phyloP scores from a whole-genome alignment of 2,113 vertebrate genomes.

The Lepisosteus oculatus region DNA sequence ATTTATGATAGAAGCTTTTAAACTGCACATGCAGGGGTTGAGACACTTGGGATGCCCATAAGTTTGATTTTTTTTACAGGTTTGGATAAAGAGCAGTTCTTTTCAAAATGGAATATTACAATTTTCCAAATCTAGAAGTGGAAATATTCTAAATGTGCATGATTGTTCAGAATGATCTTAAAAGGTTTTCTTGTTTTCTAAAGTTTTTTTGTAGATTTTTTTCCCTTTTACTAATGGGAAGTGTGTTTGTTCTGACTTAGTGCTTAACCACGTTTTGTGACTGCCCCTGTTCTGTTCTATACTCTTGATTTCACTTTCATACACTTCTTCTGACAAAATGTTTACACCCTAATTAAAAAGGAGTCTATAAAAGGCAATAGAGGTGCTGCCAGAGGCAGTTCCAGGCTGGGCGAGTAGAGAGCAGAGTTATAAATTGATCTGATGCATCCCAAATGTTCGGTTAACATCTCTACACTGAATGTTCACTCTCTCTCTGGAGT shows the following conservation, averaged over 20 bases:
- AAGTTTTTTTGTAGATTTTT: no score
- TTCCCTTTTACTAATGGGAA: no score
- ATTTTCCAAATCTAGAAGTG: no score
- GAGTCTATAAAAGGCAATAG: conserved; percentile 72
- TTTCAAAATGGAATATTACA: no score
- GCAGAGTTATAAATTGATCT: conserved; percentile 63
- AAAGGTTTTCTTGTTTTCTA: no score
- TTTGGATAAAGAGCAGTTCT: no score
- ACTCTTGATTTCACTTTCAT: conserved; percentile 38
- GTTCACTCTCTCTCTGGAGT: conserved; percentile 22
- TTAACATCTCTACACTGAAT: conserved; percentile 52
- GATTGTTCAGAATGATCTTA: no score
- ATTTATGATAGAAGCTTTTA: no score
- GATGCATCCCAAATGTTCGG: conserved; percentile 52
- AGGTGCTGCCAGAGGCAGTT: conserved; percentile 54
- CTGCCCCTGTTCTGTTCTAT: neutral
- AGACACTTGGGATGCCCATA: no score
- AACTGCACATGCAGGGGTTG: no score
- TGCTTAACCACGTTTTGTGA: neutral
- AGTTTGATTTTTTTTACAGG: no score
- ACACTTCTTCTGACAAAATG: conserved; percentile 49
- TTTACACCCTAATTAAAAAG: conserved; percentile 71
- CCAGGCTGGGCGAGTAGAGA: conserved; percentile 44
- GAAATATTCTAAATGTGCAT: no score
- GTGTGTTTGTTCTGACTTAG: neutral